A percentile compares a stretch with the other conserved stretches of the same genome.
These are phyloP conservation scores for Maniola hyperantus DNA, from an alignment of 2,888 invertebrate genomes.

Conservation along the genomic window DNA sequence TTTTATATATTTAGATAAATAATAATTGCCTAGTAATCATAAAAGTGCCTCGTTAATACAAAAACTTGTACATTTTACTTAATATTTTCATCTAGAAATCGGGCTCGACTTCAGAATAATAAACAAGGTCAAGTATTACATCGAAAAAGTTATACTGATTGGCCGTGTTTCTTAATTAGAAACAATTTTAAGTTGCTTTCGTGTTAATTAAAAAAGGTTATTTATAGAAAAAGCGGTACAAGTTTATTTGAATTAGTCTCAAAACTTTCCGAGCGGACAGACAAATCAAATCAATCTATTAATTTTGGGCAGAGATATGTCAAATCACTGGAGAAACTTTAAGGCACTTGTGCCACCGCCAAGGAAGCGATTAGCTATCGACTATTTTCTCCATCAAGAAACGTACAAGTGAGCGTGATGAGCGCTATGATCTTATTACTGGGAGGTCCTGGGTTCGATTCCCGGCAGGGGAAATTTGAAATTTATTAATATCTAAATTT, in stretches of 20 bases:
- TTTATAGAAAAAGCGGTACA: conserved; percentile 10
- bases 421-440: too few species aligned
- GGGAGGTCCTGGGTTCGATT: too few species aligned
- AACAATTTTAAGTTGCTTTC: conserved; percentile 19
- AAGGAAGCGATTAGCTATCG: too few species aligned
- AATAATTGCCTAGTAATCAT: neutral
- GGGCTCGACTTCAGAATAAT: neutral
- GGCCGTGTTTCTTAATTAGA: conserved; percentile 17
- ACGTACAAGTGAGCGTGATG: too few species aligned
- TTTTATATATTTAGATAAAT: too few species aligned
- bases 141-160: conserved; percentile 10
- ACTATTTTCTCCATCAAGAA: too few species aligned
- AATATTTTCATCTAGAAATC: neutral
- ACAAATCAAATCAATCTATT: conserved; percentile 43
- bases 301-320: conserved; percentile 22
- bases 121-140: neutral
- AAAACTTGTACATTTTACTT: neutral
- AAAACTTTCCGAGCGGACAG: conserved; percentile 29
- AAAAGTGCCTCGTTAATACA: neutral
- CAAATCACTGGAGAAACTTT: neutral
- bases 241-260: conserved; percentile 18
- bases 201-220: conserved; percentile 25
- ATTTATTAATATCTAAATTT: too few species aligned
- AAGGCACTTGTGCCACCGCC: too few species aligned
- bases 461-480: too few species aligned